phyloP scores from a whole-genome alignment of 2,113 vertebrate species.

The Cyanoramphus novaezelandiae region DNA sequence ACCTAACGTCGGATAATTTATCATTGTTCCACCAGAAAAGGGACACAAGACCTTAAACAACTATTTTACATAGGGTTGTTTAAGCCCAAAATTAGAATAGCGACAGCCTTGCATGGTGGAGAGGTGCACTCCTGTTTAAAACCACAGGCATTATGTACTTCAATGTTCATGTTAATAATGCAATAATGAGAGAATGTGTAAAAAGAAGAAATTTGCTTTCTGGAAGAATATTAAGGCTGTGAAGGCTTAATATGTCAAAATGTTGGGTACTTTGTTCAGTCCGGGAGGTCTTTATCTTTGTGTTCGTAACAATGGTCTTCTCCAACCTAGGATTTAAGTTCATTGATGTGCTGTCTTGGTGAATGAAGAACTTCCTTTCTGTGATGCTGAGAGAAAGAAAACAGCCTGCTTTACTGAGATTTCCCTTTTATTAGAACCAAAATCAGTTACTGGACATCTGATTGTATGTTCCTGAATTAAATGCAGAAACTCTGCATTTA shows the following conservation, averaged over 20 bases:
- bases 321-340: neutral
- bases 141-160: neutral
- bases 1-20: neutral
- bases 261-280: slow-evolving; percentile 23
- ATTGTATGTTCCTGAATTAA: neutral
- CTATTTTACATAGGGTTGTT: neutral
- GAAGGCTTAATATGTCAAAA: slow-evolving; percentile 13
- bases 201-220: neutral
- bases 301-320: neutral
- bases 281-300: slow-evolving; percentile 24
- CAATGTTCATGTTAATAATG: neutral
- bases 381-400: neutral
- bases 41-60: slow-evolving; percentile 6
- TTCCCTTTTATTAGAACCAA: neutral
- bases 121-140: neutral
- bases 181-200: neutral
- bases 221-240: neutral
- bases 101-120: neutral
- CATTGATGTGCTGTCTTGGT: neutral
- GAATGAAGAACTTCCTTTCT: slow-evolving; percentile 4
- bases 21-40: slow-evolving; percentile 34
- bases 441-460: neutral
- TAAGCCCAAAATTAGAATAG: neutral
- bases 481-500: neutral
- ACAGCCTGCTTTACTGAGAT: neutral